A percentile compares a stretch with the other conserved stretches of the same genome.
phyloP scores from a whole-genome alignment of 1,140 invertebrate species.

The Carcinoscorpius rotundicauda region DNA sequence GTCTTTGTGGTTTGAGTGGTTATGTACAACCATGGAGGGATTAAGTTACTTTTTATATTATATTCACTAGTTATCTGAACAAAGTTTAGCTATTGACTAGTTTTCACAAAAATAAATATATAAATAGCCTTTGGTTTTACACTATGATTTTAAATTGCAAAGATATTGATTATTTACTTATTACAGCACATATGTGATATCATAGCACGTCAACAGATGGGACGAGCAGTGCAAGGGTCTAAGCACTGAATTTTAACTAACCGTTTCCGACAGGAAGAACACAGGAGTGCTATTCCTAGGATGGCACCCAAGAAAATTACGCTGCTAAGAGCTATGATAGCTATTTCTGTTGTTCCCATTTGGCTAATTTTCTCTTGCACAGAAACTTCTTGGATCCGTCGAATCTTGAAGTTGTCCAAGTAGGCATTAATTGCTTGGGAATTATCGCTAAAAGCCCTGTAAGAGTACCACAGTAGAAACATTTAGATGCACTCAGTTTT shows the following conservation, averaged over 20 bases:
- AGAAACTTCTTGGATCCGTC: conserved; percentile 29
- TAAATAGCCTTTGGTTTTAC: too few relatives aligned
- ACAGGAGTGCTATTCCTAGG: conserved; percentile 44
- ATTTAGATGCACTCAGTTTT: background rate
- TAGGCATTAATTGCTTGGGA: conserved; percentile 46
- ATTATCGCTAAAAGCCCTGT: conserved; percentile 42
- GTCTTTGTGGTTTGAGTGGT: too few relatives aligned
- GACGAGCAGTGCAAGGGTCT: background rate
- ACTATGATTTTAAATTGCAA: too few relatives aligned
- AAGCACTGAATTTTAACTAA: background rate
- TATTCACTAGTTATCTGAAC: too few relatives aligned
- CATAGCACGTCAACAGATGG: background rate
- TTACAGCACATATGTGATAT: too few relatives aligned
- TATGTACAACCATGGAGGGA: too few relatives aligned
- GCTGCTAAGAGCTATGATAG: conserved; percentile 58
- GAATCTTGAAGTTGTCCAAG: conserved; percentile 42
- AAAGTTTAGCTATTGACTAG: too few relatives aligned
- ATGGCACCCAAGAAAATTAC: conserved; percentile 63
- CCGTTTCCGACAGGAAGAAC: conserved; percentile 28
- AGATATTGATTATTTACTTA: too few relatives aligned
- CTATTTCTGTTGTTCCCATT: conserved; percentile 60
- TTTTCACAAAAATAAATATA: too few relatives aligned
- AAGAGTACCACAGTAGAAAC: conserved; percentile 8
- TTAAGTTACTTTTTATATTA: too few relatives aligned
- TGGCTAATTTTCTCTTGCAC: conserved; percentile 38